These are phyloP conservation scores for Eretmocerus hayati DNA, from an alignment of 2,888 invertebrate genomes.

Conservation along the genomic window DNA sequence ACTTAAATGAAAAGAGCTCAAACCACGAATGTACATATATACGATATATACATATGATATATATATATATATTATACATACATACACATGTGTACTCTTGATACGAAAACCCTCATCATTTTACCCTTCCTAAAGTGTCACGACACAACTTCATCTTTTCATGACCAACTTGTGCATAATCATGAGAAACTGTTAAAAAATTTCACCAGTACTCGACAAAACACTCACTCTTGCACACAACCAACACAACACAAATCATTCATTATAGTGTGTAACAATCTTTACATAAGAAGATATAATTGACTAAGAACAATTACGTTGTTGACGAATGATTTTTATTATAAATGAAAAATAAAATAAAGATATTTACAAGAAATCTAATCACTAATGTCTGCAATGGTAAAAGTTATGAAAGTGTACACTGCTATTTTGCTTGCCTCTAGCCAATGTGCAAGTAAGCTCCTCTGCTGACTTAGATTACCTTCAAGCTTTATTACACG, in stretches of 20 bases:
- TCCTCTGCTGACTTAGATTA: too few species aligned
- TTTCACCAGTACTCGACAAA: constrained; percentile 13
- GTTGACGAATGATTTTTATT: constrained; percentile 49
- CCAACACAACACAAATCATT: constrained; percentile 27
- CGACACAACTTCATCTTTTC: constrained; percentile 28
- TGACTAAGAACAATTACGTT: constrained; percentile 48
- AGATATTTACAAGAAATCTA: constrained; percentile 48
- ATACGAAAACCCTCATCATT: constrained; percentile 38
- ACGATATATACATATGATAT: constrained; percentile 37
- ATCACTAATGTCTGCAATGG: too few species aligned
- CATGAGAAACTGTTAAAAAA: constrained; percentile 33
- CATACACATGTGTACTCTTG: constrained; percentile 34
- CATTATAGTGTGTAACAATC: constrained; percentile 37
- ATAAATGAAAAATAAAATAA: constrained; percentile 48
- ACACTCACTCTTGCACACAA: constrained; percentile 19
- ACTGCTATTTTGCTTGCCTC: too few species aligned
- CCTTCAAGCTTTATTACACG: too few species aligned
- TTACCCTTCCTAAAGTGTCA: constrained; percentile 24
- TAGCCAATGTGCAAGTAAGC: too few species aligned
- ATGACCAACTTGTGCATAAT: constrained; percentile 47
- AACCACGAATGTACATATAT: constrained; percentile 47
- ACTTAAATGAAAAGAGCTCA: constrained; percentile 43
- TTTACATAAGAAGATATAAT: constrained; percentile 39
- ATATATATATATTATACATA: constrained; percentile 28
- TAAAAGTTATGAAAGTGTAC: too few species aligned